Base-by-base conservation (phyloP, 2,888 invertebrate genomes). In the Stenotaenia linearis region DNA sequence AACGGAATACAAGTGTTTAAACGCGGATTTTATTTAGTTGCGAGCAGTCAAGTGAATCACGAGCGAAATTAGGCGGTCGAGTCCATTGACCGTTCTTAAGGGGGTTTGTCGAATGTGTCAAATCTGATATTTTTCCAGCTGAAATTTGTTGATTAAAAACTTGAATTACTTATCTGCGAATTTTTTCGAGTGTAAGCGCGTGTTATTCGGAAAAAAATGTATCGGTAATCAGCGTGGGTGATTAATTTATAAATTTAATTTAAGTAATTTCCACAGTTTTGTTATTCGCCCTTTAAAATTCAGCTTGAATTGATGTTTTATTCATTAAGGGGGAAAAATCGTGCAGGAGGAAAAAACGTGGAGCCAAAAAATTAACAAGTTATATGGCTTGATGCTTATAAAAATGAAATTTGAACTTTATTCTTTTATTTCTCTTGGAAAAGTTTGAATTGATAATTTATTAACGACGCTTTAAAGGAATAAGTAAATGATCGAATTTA, bases 21-120 rank as follows among this genome's bases (percentile, higher is more conserved):
- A 69, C 69, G 69, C 69, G n/a, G 69, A 69, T 69, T 69, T 69
- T 69, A 69, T 69, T 69, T 69, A 69, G 69, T 69, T 69, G 69
- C 28, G 69, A 69, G 69, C 69, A 69, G 69, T 69, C 69, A 69
- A 69, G 69, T 69, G 69, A 69, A 69, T 69, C 69, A 69, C 69
- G 69, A 69, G 69, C 69, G 69, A 69, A 69, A 69, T 69, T 69
- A 69, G 69, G 69, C 69, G 69, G 69, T 69, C 2, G 25, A 69
- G 69, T 69, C 69, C 69, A 69, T 69, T 69, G 25, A 23, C 69
- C 28, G n/a, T 23, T 69, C 69, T 69, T 69, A 25, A 28, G 69
- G 69, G 69, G 0, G 50, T 50, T 12, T 28, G 69, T 69, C 25
- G 69, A 28, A 28, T 69, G 69, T 28, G 25, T 69, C 69, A 28